Conservation (phyloP, 2,113 vertebrate genomes). For the Uria lomvia region DNA sequence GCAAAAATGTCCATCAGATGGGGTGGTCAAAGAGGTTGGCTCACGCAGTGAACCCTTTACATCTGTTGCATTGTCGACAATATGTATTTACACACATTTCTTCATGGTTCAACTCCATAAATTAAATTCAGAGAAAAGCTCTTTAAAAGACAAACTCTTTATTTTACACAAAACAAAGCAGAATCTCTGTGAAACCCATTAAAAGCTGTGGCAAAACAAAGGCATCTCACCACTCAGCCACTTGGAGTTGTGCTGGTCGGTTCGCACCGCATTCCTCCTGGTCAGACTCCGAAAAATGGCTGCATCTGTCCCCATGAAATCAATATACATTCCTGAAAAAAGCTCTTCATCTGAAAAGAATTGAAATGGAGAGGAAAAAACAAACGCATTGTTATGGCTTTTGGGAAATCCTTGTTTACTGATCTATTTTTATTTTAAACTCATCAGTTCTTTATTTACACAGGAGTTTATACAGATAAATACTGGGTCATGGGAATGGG, state of each 20-base stretch:
- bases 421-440: neutral
- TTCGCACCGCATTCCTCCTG: constrained; percentile 89
- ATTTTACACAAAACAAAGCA: neutral
- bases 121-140: neutral
- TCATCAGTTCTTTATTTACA: neutral
- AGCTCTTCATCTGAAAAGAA: constrained; percentile 88
- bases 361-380: neutral
- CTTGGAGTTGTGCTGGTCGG: constrained; percentile 98
- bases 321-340: constrained; percentile 98
- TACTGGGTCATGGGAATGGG: neutral
- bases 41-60: neutral
- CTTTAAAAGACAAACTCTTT: neutral
- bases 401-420: neutral
- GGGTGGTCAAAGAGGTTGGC: neutral
- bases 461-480: neutral
- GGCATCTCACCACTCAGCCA: constrained; percentile 91
- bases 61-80: neutral
- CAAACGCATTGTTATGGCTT: neutral
- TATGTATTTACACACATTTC: neutral
- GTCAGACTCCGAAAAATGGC: constrained; percentile 98
- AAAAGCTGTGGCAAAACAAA: neutral
- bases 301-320: constrained; percentile 98
- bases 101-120: neutral
- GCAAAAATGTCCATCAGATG: neutral
- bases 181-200: neutral